Percentiles rank a stretch among this genome's conserved stretches.
Evolutionary conservation across 2,888 invertebrate genomes (phyloP).

Genomic region (Villa cingulata): DNA sequence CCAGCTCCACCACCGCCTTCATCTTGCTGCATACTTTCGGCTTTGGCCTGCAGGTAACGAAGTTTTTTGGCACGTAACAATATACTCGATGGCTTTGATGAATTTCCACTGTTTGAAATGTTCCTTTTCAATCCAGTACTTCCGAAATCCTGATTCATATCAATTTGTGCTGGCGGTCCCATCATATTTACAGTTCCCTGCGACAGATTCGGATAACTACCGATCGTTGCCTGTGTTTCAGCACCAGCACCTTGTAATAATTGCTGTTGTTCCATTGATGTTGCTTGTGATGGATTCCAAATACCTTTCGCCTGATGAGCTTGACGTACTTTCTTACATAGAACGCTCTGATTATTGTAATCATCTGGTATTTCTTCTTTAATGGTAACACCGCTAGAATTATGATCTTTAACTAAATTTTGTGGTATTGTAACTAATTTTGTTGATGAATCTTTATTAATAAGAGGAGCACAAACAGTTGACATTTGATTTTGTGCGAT

Average conservation of each 20-base stretch:
- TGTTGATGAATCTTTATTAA: not conserved
- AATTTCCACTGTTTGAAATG: not conserved
- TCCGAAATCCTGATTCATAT: slow-evolving; percentile 11
- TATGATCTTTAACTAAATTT: slow-evolving; percentile 23
- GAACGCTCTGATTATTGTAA: slow-evolving; percentile 30
- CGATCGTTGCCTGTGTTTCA: slow-evolving; percentile 7
- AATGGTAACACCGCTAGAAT: slow-evolving; percentile 12
- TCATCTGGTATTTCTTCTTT: slow-evolving; percentile 31
- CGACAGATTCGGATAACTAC: slow-evolving; percentile 11
- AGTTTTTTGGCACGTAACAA: slow-evolving; percentile 39
- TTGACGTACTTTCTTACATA: slow-evolving; percentile 35
- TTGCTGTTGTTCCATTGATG: slow-evolving; percentile 1
- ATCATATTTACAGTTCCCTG: slow-evolving; percentile 26
- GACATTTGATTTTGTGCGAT: slow-evolving; percentile 11
- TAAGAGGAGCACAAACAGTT: slow-evolving; percentile 2
- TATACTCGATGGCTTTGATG: slow-evolving; percentile 35
- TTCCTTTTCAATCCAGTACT: not conserved
- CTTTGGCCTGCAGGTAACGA: slow-evolving; percentile 30
- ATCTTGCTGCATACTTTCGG: slow-evolving; percentile 21
- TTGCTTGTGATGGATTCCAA: slow-evolving; percentile 16
- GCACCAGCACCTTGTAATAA: not conserved
- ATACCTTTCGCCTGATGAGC: slow-evolving; percentile 35
- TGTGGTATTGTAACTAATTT: slow-evolving; percentile 20
- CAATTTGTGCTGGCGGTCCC: slow-evolving; percentile 36
- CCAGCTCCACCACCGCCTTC: slow-evolving; percentile 22